Evolutionary conservation across 2,888 invertebrate genomes (phyloP).

Genomic region (Papilio demoleus): DNA sequence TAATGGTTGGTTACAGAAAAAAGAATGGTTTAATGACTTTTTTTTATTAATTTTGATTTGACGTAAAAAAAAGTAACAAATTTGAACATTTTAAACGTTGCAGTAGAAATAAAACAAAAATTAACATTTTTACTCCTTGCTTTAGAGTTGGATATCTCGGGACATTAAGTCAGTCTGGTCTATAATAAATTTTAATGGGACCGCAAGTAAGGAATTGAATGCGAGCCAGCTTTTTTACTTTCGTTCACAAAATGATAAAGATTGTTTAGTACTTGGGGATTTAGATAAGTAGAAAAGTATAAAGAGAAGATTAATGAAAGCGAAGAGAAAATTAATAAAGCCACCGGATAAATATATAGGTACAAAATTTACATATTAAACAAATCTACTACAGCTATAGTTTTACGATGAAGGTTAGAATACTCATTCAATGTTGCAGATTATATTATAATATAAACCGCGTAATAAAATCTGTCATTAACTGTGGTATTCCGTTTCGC

Average conservation of each 20-base stretch:
- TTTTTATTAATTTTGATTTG: not conserved
- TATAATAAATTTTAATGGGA: constrained; percentile 36
- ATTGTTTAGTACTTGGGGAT: not conserved
- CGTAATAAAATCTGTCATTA: constrained; percentile 26
- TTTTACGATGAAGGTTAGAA: not conserved
- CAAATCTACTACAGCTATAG: not conserved
- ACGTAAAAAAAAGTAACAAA: not conserved
- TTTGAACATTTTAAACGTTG: not conserved
- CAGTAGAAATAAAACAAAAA: not conserved
- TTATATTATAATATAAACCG: constrained; percentile 8
- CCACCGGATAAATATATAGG: too few species aligned
- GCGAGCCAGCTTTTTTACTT: constrained; percentile 33
- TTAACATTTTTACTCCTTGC: not conserved
- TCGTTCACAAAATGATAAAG: not conserved
- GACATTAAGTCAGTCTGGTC: constrained; percentile 35
- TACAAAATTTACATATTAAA: not conserved
- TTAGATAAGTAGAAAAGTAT: not conserved
- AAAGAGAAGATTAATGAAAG: not conserved
- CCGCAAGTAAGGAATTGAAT: constrained; percentile 34
- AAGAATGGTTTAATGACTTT: too few species aligned
- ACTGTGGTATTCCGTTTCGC: constrained; percentile 21
- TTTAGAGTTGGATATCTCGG: constrained; percentile 36
- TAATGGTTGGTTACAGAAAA: too few species aligned
- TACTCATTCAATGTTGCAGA: not conserved
- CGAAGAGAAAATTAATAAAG: too few species aligned